These are phyloP conservation scores for Clepsis dumicolana DNA, from an alignment of 2,888 invertebrate species.

Conservation along the genomic window DNA sequence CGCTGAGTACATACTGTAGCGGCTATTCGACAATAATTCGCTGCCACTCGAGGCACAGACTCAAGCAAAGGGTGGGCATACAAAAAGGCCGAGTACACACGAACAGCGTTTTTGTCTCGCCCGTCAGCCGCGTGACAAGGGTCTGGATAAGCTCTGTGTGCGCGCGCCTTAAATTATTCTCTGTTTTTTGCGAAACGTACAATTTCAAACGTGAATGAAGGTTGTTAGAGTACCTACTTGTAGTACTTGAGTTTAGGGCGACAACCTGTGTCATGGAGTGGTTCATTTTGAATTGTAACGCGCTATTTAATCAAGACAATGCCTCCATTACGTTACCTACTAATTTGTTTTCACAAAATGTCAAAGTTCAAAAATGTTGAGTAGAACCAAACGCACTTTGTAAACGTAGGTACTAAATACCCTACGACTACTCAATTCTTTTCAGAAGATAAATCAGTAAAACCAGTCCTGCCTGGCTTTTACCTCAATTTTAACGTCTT, in stretches of 20 bases:
- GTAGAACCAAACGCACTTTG: too few relatives aligned
- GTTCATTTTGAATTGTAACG: background rate
- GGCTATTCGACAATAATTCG: background rate
- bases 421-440: too few relatives aligned
- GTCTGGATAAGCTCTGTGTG: conserved; percentile 43
- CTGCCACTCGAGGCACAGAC: conserved; percentile 30
- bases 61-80: conserved; percentile 37
- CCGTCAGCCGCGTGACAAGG: conserved; percentile 43
- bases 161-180: conserved; percentile 44
- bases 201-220: conserved; percentile 40
- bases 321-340: too few relatives aligned
- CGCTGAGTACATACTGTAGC: background rate
- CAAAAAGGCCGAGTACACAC: conserved; percentile 43
- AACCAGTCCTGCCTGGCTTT: too few relatives aligned
- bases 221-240: conserved; percentile 36
- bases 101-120: conserved; percentile 42
- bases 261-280: conserved; percentile 13
- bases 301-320: background rate
- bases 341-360: too few relatives aligned
- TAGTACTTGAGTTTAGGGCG: conserved; percentile 11
- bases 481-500: too few relatives aligned
- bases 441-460: too few relatives aligned
- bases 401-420: too few relatives aligned
- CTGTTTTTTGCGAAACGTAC: conserved; percentile 41
- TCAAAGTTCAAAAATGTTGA: too few relatives aligned